Percentiles rank a stretch among this genome's conserved stretches.
Conservation (phyloP, 2,888 invertebrate species). For the Andrena flavipes region DNA sequence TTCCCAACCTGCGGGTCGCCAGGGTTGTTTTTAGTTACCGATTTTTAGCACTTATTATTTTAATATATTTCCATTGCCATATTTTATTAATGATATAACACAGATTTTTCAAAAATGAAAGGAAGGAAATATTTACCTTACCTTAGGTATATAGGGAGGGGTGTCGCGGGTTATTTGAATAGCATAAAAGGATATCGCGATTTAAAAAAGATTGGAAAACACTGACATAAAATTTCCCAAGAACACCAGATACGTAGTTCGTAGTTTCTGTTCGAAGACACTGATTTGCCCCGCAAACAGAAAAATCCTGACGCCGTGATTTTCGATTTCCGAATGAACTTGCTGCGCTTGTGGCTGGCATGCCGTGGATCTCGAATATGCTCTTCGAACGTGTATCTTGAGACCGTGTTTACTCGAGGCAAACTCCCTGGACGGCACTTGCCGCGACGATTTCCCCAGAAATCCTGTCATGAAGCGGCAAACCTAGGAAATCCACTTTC, state of each 20-base stretch:
- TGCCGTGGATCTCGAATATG: constrained; percentile 43
- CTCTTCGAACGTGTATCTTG: constrained; percentile 34
- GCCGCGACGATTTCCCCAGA: constrained; percentile 50
- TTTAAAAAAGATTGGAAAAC: too few species aligned
- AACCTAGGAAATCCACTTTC: constrained; percentile 57
- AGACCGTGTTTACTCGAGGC: constrained; percentile 53
- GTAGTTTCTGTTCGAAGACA: background rate
- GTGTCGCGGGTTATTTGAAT: too few species aligned
- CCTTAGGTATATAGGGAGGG: too few species aligned
- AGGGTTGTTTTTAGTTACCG: too few species aligned
- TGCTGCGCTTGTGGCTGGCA: constrained; percentile 3
- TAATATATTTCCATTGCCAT: too few species aligned
- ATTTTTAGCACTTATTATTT: too few species aligned
- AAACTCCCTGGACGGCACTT: constrained; percentile 45
- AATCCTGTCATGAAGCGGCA: constrained; percentile 47
- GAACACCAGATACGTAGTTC: background rate
- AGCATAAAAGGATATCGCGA: too few species aligned
- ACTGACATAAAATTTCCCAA: too few species aligned
- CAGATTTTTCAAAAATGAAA: too few species aligned
- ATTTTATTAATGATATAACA: too few species aligned
- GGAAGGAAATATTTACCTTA: too few species aligned
- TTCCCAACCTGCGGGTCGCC: too few species aligned
- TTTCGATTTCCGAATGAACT: constrained; percentile 14
- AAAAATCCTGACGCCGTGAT: background rate
- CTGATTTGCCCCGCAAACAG: background rate